Percentiles rank a stretch among this genome's conserved stretches.
Conservation (phyloP, 92 coral and sea anemone genomes). For the Palythoa grandis region DNA sequence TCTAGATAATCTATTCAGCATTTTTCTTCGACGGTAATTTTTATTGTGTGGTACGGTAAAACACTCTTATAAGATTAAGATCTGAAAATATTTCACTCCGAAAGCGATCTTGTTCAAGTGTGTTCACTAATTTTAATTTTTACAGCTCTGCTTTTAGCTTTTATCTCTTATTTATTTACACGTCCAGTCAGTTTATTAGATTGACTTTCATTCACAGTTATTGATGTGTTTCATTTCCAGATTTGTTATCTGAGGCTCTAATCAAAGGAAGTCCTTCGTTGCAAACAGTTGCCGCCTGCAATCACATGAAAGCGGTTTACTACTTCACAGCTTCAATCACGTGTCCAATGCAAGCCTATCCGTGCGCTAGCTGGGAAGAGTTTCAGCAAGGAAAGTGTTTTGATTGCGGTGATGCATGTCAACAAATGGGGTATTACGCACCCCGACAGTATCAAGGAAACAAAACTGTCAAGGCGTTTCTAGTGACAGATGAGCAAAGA, state of each 20-base stretch:
- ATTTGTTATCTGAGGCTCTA: slow-evolving; percentile 6
- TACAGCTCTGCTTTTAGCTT: no score
- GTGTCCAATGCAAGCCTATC: slow-evolving; percentile 79
- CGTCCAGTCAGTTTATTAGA: no score
- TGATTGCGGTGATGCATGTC: slow-evolving; percentile 62
- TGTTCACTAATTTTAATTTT: no score
- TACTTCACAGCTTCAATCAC: slow-evolving; percentile 85
- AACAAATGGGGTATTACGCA: slow-evolving; percentile 88
- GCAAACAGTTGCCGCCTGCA: slow-evolving; percentile 73
- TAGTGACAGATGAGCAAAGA: slow-evolving; percentile 45
- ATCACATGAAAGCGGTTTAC: slow-evolving; percentile 89
- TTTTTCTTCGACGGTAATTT: no score
- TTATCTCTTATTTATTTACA: neutral
- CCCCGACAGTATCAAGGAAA: slow-evolving; percentile 42
- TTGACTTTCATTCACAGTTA: no score
- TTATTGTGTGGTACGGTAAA: no score
- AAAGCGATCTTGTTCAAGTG: no score
- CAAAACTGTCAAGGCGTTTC: slow-evolving; percentile 46
- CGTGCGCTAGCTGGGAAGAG: slow-evolving; percentile 78
- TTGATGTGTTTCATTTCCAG: neutral
- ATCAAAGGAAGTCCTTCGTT: slow-evolving; percentile 50
- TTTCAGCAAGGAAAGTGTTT: slow-evolving; percentile 82
- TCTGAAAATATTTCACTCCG: no score
- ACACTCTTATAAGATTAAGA: no score
- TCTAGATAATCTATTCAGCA: neutral